Percentiles rank a stretch among this genome's conserved stretches.
These are phyloP conservation scores for Eptatretus burgeri DNA, from an alignment of 2,113 vertebrate species.

Conservation along the genomic window DNA sequence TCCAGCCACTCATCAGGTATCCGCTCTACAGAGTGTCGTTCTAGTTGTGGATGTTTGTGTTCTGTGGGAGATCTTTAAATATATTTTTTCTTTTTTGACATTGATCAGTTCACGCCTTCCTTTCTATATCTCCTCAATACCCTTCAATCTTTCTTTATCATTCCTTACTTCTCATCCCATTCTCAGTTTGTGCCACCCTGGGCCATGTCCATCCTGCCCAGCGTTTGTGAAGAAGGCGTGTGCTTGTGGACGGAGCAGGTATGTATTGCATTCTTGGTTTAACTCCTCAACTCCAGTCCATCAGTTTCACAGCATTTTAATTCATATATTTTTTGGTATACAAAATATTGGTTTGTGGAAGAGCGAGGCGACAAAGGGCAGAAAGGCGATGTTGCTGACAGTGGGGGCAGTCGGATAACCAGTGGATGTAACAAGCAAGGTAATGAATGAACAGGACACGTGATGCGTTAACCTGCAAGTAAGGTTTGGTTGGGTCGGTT, in stretches of 20 bases:
- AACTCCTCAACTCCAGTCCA: background rate
- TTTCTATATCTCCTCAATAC: background rate
- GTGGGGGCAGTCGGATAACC: no score
- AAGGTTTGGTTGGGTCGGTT: no score
- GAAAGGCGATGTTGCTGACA: no score
- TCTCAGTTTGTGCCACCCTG: slow-evolving; percentile 64
- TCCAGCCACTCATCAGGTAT: background rate
- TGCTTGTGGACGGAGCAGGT: slow-evolving; percentile 66
- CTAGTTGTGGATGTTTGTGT: background rate
- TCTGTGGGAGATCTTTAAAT: background rate
- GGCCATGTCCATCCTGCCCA: slow-evolving; percentile 78
- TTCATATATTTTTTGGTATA: no score
- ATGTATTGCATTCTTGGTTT: slow-evolving; percentile 11
- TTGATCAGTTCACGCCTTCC: background rate
- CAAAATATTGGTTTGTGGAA: no score
- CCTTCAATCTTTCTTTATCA: background rate
- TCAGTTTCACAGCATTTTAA: no score
- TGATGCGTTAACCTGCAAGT: no score
- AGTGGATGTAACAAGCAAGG: no score
- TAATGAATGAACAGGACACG: no score
- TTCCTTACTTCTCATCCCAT: background rate
- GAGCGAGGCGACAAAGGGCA: no score
- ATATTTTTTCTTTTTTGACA: background rate
- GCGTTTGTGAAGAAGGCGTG: slow-evolving; percentile 66
- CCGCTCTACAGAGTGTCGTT: background rate